These are phyloP conservation scores for Coranthus polyacanthus DNA, from an alignment of 2,797 vertebrate species.

Conservation along the genomic window DNA sequence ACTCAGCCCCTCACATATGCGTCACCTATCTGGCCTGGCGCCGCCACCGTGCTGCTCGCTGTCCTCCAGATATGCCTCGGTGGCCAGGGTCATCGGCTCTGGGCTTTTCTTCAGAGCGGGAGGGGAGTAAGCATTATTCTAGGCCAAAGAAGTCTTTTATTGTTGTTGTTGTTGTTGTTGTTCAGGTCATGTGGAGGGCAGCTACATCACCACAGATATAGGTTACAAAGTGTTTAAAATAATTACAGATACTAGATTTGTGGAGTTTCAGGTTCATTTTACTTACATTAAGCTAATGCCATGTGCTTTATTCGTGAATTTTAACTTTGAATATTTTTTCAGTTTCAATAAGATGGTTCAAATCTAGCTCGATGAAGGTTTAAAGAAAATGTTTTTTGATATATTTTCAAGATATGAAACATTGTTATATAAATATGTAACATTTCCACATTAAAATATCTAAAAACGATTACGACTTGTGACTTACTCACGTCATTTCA, in stretches of 20 bases:
- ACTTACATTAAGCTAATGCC: neutral
- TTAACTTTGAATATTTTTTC: no score
- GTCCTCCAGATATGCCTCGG: slow-evolving; percentile 64
- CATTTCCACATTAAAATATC: no score
- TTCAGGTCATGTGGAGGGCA: slow-evolving; percentile 21
- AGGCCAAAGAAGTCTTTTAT: slow-evolving; percentile 30
- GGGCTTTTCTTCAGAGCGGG: slow-evolving; percentile 50
- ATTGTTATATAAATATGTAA: no score
- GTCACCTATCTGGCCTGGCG: slow-evolving; percentile 73
- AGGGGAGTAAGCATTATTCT: slow-evolving; percentile 13
- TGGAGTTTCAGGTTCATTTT: neutral
- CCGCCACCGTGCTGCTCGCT: slow-evolving; percentile 63
- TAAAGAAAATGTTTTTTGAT: no score
- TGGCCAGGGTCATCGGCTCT: slow-evolving; percentile 48
- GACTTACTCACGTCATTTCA: no score
- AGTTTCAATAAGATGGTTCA: no score
- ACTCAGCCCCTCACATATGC: slow-evolving; percentile 76
- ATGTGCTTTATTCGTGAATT: no score
- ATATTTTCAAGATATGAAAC: no score
- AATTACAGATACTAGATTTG: neutral
- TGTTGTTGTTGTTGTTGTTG: slow-evolving; percentile 8
- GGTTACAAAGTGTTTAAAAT: neutral
- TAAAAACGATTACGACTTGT: no score
- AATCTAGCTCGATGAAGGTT: no score
- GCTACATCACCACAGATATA: neutral